phyloP scores from a whole-genome alignment of 2,888 invertebrate genomes.

The Girardia tigrina region DNA sequence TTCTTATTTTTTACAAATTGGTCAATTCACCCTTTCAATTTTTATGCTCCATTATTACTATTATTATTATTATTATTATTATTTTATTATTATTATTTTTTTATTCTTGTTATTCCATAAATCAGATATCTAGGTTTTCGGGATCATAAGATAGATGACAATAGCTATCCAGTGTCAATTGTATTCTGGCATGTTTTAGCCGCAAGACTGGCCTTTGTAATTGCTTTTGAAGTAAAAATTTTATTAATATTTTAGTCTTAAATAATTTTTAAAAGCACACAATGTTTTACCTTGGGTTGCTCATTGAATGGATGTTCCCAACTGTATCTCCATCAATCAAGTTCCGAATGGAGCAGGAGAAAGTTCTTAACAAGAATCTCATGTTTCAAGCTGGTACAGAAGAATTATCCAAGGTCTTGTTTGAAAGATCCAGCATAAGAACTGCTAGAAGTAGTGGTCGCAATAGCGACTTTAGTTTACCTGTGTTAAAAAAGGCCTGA shows the following conservation, averaged over 20 bases:
- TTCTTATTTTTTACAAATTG: too few relatives aligned
- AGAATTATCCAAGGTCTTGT: too few relatives aligned
- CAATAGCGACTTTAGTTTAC: too few relatives aligned
- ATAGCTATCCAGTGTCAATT: background rate
- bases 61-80: too few relatives aligned
- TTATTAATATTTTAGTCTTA: background rate
- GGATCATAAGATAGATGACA: background rate
- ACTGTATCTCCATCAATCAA: background rate
- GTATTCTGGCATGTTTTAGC: conserved; percentile 11
- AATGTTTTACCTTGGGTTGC: background rate
- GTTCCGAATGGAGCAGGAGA: background rate
- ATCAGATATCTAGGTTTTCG: conserved; percentile 19
- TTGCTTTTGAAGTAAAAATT: background rate
- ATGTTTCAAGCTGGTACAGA: conserved; percentile 10
- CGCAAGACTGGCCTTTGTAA: background rate
- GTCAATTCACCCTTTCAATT: too few relatives aligned
- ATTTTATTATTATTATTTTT: too few relatives aligned
- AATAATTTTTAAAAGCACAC: background rate
- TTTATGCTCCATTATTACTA: too few relatives aligned
- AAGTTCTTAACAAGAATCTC: background rate
- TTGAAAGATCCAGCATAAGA: too few relatives aligned
- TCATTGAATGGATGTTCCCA: background rate
- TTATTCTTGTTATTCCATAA: too few relatives aligned
- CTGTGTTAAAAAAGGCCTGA: too few relatives aligned
- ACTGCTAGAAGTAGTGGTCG: too few relatives aligned